Percentiles rank a stretch among this genome's conserved stretches.
These are phyloP conservation scores for Schizopygopsis malacanthus DNA, from an alignment of 2,797 vertebrate species.

Conservation along the genomic window DNA sequence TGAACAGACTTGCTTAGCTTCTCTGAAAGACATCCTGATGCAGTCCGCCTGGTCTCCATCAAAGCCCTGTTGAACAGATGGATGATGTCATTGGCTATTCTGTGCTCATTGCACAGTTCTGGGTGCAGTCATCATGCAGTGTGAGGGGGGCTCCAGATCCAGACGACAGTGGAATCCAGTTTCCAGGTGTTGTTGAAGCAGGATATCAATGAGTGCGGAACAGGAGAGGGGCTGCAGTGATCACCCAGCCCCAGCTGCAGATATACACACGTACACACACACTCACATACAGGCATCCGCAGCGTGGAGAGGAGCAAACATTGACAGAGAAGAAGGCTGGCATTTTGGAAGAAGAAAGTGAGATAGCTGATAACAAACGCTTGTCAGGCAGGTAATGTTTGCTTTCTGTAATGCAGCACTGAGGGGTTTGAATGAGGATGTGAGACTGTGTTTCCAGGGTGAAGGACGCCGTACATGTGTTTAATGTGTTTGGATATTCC, in stretches of 20 bases:
- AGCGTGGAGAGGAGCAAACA: constrained; percentile 15
- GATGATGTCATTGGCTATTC: constrained; percentile 37
- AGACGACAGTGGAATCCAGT: constrained; percentile 50
- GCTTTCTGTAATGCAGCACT: constrained; percentile 2
- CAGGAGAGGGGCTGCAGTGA: constrained; percentile 39
- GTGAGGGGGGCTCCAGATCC: constrained; percentile 71
- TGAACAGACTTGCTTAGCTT: constrained; percentile 16
- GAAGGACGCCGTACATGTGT: not conserved
- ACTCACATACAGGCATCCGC: not conserved
- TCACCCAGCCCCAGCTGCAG: constrained; percentile 34
- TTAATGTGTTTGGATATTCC: constrained; percentile 2
- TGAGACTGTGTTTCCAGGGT: constrained; percentile 8
- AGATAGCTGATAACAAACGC: not conserved
- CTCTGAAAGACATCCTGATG: constrained; percentile 4
- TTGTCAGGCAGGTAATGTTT: constrained; percentile 25
- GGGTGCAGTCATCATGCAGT: not conserved
- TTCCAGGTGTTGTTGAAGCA: constrained; percentile 50
- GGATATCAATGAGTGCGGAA: constrained; percentile 60
- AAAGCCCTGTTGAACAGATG: constrained; percentile 20
- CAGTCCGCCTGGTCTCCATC: constrained; percentile 15
- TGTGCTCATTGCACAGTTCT: constrained; percentile 14
- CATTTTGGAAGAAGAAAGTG: constrained; percentile 1
- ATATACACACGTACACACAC: not conserved
- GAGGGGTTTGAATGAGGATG: not conserved
- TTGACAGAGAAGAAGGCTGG: not conserved